Evolutionary conservation across 35 echinoderm and acorn worm species (phyloP), one percentile per base, ranked within the genome.

Genomic region (Anneissia japonica): DNA sequence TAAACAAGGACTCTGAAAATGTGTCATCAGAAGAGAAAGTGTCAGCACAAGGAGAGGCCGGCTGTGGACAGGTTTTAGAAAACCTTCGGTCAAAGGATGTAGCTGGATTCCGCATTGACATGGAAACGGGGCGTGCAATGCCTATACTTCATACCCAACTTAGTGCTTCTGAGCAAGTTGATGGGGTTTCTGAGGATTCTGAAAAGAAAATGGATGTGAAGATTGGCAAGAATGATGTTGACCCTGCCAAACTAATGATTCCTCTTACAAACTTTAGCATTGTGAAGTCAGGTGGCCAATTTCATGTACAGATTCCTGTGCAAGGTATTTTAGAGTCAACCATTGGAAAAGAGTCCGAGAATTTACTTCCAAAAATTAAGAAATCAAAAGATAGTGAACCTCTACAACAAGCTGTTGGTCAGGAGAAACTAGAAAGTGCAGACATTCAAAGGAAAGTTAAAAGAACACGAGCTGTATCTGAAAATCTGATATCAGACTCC

Each of bases 191-290:
- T 64, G 51, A 64, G 26, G 26, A 12, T 64, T 23, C 51, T 64
- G 51, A 64, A 64, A 64, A 64, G 21, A 64, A 64, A 64, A 1
- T 23, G 11, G 51, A 64, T 64, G 51, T 19, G 7, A 64, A 64
- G 2, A 16, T 23, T 19, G 51, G 1, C 11, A 64, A 64, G 7
- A 64, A 64, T 64, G 51, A 64, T 6, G 21, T 64, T 2, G 51
- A 64, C 51, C 21, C 51, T 64, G 51, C 51, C 11, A 64, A 64
- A 64, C 51, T 93, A 31, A 33, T 93, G 38, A 97, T 97, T 30
- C 94, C 94, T 38, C 87, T 97, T 29, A 97, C 84, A 77, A 90
- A 90, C 31, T 93, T 97, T 75, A 97, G 93, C 43, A 97, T 97
- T 75, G 88, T 97, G 0, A 97, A 93, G 77, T 89, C 90, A 46